These are phyloP conservation scores for Echinarachnius parma DNA, from an alignment of 53 echinoderm and acorn worm genomes.

Conservation along the genomic window DNA sequence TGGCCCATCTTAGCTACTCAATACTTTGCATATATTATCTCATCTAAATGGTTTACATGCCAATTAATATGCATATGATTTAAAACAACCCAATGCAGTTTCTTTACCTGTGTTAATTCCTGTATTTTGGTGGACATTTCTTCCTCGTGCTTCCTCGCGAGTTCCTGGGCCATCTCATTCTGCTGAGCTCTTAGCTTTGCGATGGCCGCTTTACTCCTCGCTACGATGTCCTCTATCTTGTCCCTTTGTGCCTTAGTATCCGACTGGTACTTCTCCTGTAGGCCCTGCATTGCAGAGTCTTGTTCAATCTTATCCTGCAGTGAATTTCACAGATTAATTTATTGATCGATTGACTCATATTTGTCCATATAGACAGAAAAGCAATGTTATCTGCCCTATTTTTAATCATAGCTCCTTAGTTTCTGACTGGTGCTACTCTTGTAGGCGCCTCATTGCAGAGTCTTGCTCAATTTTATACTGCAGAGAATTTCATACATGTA, in stretches of 20 bases:
- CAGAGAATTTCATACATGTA: too few relatives aligned
- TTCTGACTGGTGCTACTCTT: slow-evolving; percentile 68
- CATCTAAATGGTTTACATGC: too few relatives aligned
- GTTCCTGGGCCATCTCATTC: slow-evolving; percentile 61
- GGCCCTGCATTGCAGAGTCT: slow-evolving; percentile 55
- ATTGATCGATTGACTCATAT: too few relatives aligned
- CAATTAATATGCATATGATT: too few relatives aligned
- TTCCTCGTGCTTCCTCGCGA: slow-evolving; percentile 60
- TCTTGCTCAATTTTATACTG: slow-evolving; percentile 77
- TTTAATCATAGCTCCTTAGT: slow-evolving; percentile 72
- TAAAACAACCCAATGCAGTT: too few relatives aligned
- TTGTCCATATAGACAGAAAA: too few relatives aligned
- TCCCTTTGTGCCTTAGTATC: slow-evolving; percentile 70
- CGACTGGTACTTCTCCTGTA: slow-evolving; percentile 66
- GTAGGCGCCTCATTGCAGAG: slow-evolving; percentile 52
- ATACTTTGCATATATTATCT: too few relatives aligned
- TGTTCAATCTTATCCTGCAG: slow-evolving; percentile 69
- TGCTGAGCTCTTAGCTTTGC: slow-evolving; percentile 79
- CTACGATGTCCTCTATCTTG: slow-evolving; percentile 87
- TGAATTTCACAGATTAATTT: not conserved
- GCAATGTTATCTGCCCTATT: too few relatives aligned
- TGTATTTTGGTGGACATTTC: slow-evolving; percentile 67
- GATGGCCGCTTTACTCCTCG: slow-evolving; percentile 75
- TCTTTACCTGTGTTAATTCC: slow-evolving; percentile 64
- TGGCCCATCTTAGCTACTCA: too few relatives aligned